phyloP scores from a whole-genome alignment of 2,113 vertebrate species.

The Triplophysa rosa region DNA sequence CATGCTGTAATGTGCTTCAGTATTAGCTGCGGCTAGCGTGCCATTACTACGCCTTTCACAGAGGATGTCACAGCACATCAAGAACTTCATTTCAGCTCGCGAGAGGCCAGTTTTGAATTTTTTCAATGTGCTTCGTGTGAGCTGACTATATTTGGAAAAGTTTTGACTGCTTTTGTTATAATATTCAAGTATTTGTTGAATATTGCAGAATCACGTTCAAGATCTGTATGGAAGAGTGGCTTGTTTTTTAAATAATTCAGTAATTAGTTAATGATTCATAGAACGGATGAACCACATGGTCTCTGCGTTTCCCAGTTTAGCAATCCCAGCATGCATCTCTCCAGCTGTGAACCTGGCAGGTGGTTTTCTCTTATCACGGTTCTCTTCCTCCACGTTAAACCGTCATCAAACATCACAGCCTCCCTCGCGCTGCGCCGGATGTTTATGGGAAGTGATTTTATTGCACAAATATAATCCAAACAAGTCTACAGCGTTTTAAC shows the following conservation, averaged over 20 bases:
- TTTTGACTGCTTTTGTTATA: too few species aligned
- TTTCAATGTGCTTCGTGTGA: neutral
- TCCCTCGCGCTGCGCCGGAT: neutral
- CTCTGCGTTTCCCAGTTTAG: conserved; percentile 18
- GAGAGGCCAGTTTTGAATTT: neutral
- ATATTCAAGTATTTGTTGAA: too few species aligned
- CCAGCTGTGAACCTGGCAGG: conserved; percentile 22
- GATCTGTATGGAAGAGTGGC: neutral
- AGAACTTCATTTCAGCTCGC: neutral
- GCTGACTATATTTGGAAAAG: neutral
- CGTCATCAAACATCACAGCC: conserved; percentile 3
- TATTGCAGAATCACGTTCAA: neutral
- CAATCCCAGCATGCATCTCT: conserved; percentile 27
- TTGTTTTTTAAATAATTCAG: conserved; percentile 34
- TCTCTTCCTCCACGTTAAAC: conserved; percentile 1
- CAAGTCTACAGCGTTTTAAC: neutral
- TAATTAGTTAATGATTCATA: conserved; percentile 35
- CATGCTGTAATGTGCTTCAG: conserved; percentile 20
- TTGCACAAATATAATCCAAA: neutral
- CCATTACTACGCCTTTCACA: conserved; percentile 18
- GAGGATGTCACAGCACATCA: conserved; percentile 15
- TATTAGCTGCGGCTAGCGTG: neutral
- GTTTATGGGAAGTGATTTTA: conserved; percentile 7
- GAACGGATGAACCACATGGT: neutral
- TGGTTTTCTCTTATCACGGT: neutral